Percentiles rank a stretch among this genome's conserved stretches.
phyloP scores from a whole-genome alignment of 2,888 invertebrate genomes.

The Drosophila pseudotalamancana region DNA sequence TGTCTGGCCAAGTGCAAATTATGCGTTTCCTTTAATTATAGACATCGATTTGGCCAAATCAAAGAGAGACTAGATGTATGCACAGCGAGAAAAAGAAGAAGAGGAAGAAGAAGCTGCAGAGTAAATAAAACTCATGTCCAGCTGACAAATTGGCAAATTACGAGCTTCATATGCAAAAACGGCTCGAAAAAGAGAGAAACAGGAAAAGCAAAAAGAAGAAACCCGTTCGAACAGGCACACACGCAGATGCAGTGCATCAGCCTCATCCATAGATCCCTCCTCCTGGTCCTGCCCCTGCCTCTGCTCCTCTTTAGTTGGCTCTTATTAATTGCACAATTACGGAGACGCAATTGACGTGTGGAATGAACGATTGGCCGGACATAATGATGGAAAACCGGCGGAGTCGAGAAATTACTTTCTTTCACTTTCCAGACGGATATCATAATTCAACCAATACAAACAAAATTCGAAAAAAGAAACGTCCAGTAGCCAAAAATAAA shows the following conservation, averaged over 20 bases:
- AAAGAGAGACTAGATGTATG: slow-evolving; percentile 21
- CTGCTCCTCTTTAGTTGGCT: slow-evolving; percentile 10
- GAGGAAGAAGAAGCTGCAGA: slow-evolving; percentile 23
- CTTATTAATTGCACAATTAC: slow-evolving; percentile 81
- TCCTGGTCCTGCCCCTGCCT: neutral
- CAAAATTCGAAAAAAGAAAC: slow-evolving; percentile 7
- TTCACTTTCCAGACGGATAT: slow-evolving; percentile 79
- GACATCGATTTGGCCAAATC: slow-evolving; percentile 51
- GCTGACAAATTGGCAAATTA: slow-evolving; percentile 78
- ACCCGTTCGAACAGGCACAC: slow-evolving; percentile 60
- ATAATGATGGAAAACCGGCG: slow-evolving; percentile 64
- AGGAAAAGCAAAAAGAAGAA: slow-evolving; percentile 38
- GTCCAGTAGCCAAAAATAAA: slow-evolving; percentile 61
- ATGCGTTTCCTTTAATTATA: slow-evolving; percentile 68
- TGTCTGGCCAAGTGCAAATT: slow-evolving; percentile 56
- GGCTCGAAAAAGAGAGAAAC: slow-evolving; percentile 25
- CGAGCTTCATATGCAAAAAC: slow-evolving; percentile 43
- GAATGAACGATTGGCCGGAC: slow-evolving; percentile 58
- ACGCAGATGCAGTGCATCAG: slow-evolving; percentile 42
- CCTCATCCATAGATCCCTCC: neutral
- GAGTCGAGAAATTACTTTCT: slow-evolving; percentile 71
- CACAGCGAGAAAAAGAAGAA: neutral
- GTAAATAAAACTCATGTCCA: slow-evolving; percentile 78
- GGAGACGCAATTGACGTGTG: slow-evolving; percentile 73
- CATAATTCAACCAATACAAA: slow-evolving; percentile 61